phyloP scores from a whole-genome alignment of 2,888 invertebrate genomes.

The Patella caerulea region DNA sequence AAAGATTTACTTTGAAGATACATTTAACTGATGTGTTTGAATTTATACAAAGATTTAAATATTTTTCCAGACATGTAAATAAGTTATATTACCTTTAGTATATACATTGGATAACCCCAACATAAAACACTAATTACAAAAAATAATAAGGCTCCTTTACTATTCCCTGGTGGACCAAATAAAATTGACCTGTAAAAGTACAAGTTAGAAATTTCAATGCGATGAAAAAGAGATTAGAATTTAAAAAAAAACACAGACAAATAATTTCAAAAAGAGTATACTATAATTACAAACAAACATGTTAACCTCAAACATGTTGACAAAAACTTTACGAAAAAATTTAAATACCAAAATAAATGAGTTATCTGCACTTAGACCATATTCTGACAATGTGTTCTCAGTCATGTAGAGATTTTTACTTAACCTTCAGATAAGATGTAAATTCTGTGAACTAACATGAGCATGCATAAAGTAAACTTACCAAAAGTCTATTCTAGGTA shows the following conservation, averaged over 20 bases:
- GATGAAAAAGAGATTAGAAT: too few species aligned
- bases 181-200: slow-evolving; percentile 79
- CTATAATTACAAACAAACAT: too few species aligned
- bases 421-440: too few species aligned
- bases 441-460: too few species aligned
- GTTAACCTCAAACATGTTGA: too few species aligned
- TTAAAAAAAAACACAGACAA: too few species aligned
- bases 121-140: slow-evolving; percentile 87
- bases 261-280: too few species aligned
- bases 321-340: too few species aligned
- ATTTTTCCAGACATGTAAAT: not conserved
- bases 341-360: too few species aligned
- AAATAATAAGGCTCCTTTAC: slow-evolving; percentile 88
- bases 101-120: slow-evolving; percentile 95
- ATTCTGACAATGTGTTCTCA: too few species aligned
- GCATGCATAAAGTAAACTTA: slow-evolving; percentile 48
- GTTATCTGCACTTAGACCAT: too few species aligned
- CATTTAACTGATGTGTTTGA: not conserved
- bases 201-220: not conserved
- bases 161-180: slow-evolving; percentile 92
- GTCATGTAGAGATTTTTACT: too few species aligned
- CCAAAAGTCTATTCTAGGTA: slow-evolving; percentile 89
- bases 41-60: not conserved
- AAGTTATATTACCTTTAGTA: slow-evolving; percentile 79
- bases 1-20: not conserved